Evolutionary conservation across 2,113 vertebrate species (phyloP), one percentile per base, ranked within the genome.

Genomic region (Lagopus muta): DNA sequence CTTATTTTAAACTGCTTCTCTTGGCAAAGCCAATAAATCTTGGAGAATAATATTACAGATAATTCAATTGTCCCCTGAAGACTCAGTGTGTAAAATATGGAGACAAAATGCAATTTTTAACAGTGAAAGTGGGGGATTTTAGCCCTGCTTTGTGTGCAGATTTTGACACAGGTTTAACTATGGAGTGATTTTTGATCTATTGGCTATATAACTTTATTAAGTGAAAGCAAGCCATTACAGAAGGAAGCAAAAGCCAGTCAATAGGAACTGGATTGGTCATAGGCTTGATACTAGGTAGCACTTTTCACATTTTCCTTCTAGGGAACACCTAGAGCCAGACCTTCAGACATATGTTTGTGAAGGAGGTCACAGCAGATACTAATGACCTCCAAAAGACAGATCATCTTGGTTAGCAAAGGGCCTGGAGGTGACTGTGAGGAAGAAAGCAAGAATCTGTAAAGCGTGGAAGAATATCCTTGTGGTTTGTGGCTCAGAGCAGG

Each of bases 21-120:
- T 89, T 78, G 42, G 84, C 90, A 95, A 95, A 88, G 73, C 62
- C n/a, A 91, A 88, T 93, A 92, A 89, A 93, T 97, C 84, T 93
- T 79, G 60, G 48, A 94, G 67, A 97, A 93, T 86, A 95, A 88
- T 72, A 74, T 89, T 86, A 85, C 55, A 88, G 91, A 86, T 88
- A 94, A 96, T 92, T 95, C 90, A 90, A 16, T 61, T 94, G 94
- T 96, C 55, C 92, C 78, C 86, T 2, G 6, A 94, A 97, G 91
- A 93, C 58, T 47, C 12, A 6, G 28, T 52, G 14, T 70, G 58
- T 92, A 94, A 96, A 97, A 95, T 92, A 86, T 22, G 65, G 82
- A 94, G 50, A 83, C 76, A 47, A 64, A 74, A 86, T 80, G 82
- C 6, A 92, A 91, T 89, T 89, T 92, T 88, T 92, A 96, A 69